phyloP scores from a whole-genome alignment of 1,140 invertebrate genomes.

The Drosophila asahinai region DNA sequence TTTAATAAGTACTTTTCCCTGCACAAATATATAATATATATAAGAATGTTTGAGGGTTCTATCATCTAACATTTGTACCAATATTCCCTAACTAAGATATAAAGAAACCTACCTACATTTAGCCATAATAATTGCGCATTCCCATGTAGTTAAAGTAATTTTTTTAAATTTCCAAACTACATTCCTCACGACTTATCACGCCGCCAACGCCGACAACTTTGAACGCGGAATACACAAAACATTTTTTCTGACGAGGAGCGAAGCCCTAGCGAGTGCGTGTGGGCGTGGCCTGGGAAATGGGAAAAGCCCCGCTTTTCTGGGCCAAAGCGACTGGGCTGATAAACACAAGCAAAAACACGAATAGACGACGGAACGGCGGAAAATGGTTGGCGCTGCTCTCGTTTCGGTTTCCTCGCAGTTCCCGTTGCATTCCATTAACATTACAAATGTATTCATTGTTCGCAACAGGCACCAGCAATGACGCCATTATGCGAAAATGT shows the following conservation, averaged over 20 bases:
- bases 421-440: slow-evolving; percentile 77
- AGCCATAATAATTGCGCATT: no score
- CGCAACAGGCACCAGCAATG: slow-evolving; percentile 43
- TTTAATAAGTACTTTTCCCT: no score
- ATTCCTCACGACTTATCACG: not conserved
- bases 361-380: slow-evolving; percentile 59
- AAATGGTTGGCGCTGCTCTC: slow-evolving; percentile 56
- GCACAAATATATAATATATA: no score
- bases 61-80: no score
- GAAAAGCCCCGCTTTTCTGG: slow-evolving; percentile 25
- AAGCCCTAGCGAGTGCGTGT: slow-evolving; percentile 28
- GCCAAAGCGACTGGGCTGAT: slow-evolving; percentile 49
- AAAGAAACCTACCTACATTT: no score
- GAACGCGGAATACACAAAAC: slow-evolving; percentile 1
- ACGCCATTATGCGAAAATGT: slow-evolving; percentile 78
- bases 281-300: slow-evolving; percentile 26
- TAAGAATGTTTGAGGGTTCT: no score
- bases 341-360: slow-evolving; percentile 63
- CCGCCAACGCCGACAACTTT: slow-evolving; percentile 8
- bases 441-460: slow-evolving; percentile 83
- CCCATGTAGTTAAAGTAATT: not conserved
- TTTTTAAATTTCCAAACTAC: not conserved
- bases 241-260: slow-evolving; percentile 14
- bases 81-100: no score
- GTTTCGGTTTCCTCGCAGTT: slow-evolving; percentile 40